Conservation (phyloP, 1,140 invertebrate genomes). For the Panagrolaimus sp. region DNA sequence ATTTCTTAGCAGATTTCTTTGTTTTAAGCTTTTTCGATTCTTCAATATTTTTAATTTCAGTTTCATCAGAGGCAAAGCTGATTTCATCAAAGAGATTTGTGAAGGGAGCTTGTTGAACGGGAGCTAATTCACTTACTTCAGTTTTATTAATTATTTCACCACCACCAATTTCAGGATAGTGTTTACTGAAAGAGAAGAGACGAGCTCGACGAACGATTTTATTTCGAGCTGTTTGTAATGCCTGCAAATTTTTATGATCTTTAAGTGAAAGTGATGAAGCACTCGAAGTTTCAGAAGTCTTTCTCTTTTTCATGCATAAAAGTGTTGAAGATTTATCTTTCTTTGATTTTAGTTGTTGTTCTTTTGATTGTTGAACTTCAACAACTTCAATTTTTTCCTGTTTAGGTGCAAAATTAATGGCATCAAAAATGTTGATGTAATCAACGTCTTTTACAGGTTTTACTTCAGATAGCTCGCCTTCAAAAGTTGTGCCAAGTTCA, state of each 20-base stretch:
- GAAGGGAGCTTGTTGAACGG: neutral
- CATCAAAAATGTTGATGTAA: no score
- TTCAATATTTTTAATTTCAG: neutral
- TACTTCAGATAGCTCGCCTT: no score
- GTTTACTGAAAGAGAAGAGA: neutral
- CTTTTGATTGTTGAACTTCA: no score
- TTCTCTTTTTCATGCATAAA: neutral
- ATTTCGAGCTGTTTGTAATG: neutral
- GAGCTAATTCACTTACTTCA: neutral
- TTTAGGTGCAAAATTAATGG: no score
- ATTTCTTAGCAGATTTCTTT: no score
- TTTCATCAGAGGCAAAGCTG: neutral
- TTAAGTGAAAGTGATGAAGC: no score
- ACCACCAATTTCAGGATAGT: neutral
- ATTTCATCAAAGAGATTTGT: constrained; percentile 4
- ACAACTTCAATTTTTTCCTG: no score
- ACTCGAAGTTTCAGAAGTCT: neutral
- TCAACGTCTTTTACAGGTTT: no score
- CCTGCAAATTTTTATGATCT: neutral
- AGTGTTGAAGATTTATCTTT: no score
- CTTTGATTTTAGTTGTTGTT: no score
- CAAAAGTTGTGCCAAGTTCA: no score
- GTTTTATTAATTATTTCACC: neutral
- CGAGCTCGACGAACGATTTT: neutral
- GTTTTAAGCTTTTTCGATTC: no score